Percentiles rank a stretch among this genome's conserved stretches.
These are phyloP conservation scores for Siniperca knerii DNA, from an alignment of 2,113 vertebrate genomes.

Conservation along the genomic window DNA sequence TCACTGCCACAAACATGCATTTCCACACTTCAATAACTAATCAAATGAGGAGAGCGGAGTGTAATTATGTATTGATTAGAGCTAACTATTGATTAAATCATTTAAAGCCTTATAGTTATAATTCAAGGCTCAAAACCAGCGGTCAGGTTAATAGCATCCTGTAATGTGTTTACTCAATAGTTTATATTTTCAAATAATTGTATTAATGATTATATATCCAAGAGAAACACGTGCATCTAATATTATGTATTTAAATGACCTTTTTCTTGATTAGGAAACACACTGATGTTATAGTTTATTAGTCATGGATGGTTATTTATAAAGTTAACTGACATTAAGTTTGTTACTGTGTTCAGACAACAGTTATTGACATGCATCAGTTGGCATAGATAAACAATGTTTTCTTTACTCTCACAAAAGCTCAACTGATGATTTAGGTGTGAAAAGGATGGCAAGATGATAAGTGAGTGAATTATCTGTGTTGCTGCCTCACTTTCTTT, in stretches of 20 bases:
- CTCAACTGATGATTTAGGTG: background rate
- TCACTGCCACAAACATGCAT: constrained; percentile 41
- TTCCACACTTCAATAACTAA: constrained; percentile 63
- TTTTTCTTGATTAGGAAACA: background rate
- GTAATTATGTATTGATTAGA: constrained; percentile 82
- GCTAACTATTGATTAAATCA: constrained; percentile 75
- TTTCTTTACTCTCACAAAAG: background rate
- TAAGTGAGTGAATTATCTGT: background rate
- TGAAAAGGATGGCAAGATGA: background rate
- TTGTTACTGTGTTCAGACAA: background rate
- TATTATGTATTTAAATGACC: background rate
- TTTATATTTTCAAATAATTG: constrained; percentile 36
- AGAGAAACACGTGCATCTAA: background rate
- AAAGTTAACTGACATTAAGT: background rate
- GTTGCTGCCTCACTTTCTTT: background rate
- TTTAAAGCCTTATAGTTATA: constrained; percentile 57
- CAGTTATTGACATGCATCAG: background rate
- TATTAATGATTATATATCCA: constrained; percentile 9
- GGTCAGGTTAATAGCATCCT: constrained; percentile 33
- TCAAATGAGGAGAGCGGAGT: constrained; percentile 63
- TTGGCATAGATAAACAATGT: background rate
- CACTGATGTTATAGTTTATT: background rate
- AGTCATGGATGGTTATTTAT: background rate
- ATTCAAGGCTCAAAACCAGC: constrained; percentile 52
- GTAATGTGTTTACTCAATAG: constrained; percentile 48